These are phyloP conservation scores for Jordanella pulchra DNA, from an alignment of 2,797 vertebrate genomes.

Conservation along the genomic window DNA sequence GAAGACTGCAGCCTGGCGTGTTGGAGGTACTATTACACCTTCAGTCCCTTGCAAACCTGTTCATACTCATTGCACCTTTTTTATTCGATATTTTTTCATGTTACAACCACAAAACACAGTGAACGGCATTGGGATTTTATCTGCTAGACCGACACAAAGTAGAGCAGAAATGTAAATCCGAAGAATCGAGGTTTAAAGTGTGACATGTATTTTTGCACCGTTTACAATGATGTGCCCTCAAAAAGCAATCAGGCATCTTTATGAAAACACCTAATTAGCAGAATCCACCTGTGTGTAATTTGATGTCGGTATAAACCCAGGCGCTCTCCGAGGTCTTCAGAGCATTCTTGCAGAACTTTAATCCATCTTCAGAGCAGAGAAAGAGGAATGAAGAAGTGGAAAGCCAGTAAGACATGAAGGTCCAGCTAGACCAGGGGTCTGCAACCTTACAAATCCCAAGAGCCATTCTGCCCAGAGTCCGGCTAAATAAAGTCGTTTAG, in stretches of 20 bases:
- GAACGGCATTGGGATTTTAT: background rate
- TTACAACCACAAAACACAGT: background rate
- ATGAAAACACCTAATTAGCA: background rate
- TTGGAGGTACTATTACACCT: slow-evolving; percentile 55
- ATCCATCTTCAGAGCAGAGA: background rate
- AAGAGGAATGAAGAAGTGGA: background rate
- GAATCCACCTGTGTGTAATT: background rate
- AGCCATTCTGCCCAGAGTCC: no score
- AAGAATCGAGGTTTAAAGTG: background rate
- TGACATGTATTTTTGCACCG: background rate
- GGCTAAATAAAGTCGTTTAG: no score
- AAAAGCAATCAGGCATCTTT: background rate
- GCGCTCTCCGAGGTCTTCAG: background rate
- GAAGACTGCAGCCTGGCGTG: slow-evolving; percentile 70
- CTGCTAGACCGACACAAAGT: background rate
- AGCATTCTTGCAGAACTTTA: no score
- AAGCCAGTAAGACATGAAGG: background rate
- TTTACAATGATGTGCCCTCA: background rate
- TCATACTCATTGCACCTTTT: slow-evolving; percentile 3
- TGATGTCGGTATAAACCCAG: background rate
- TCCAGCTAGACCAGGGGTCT: background rate
- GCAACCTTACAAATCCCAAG: no score
- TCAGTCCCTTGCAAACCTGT: slow-evolving; percentile 17
- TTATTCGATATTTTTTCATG: background rate
- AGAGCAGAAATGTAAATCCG: background rate